Base-by-base conservation (phyloP, 2,797 vertebrate species). In the Limosa lapponica region DNA sequence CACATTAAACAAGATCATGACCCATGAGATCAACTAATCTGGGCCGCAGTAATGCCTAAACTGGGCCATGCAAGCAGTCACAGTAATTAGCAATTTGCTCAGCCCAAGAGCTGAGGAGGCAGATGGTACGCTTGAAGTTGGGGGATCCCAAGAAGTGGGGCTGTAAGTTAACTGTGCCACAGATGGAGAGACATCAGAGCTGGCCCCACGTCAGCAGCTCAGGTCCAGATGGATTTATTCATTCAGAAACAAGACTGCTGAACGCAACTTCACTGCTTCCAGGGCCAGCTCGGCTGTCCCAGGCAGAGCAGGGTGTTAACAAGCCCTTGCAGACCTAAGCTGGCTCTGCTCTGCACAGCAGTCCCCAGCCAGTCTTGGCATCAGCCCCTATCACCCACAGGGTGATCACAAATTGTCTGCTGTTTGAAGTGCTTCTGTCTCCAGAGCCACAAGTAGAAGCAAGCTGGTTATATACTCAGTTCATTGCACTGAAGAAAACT, bases 161-260 rank as follows among this genome's bases (percentile, higher is more conserved):
- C 48, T 0, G 1, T 48, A 87, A 82, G 87, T 70, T 73, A 91
- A 89, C 48, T 41, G 24, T 70, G 87, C 41, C 79, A 82, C 89
- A 89, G 87, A 93, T 48, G 61, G 77, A 90, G 37, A 78, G 41
- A 83, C 25, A 83, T 71, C 57, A 92, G 41, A 94, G 80, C 70
- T 90, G 84, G 94, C 74, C 71, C 44, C 74, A 41, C 0, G 0
- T 88, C 87, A 84, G 73, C 77, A 81, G 72, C 80, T 87, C 66
- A 70, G 58, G 46, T 48, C 54, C 73, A 80, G 69, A 84, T 34
- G 52, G 69, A 71, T 77, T 88, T 83, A 88, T 71, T 81, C 11
- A 1, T 34, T 94, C 61, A 74, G 72, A 91, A 94, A 78, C 48
- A 87, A 88, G 66, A 74, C 37, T 37, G 39, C n/a, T 81, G 82